A percentile compares a stretch with the other conserved stretches of the same genome.
phyloP scores from a whole-genome alignment of 92 coral and sea anemone species.

The Chrysogorgia sp. region DNA sequence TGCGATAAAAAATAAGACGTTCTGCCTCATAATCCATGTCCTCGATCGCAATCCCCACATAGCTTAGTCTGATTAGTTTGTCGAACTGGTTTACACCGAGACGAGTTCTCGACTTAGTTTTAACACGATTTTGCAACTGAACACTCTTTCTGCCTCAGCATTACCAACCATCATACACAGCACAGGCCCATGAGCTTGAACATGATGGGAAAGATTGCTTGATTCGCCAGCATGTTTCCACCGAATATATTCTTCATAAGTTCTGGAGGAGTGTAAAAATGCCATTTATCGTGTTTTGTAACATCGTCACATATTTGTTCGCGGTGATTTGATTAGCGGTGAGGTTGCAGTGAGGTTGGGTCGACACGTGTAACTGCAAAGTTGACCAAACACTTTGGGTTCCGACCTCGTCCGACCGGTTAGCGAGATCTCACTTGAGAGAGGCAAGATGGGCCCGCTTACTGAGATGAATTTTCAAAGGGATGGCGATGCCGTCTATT shows the following conservation, averaged over 20 bases:
- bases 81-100: conserved; percentile 45
- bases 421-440: no score
- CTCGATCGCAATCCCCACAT: conserved; percentile 43
- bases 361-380: no score
- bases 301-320: no score
- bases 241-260: conserved; percentile 43
- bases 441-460: no score
- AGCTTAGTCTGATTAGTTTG: conserved; percentile 50
- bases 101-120: conserved; percentile 51
- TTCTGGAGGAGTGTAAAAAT: conserved; percentile 43
- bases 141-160: conserved; percentile 49
- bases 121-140: conserved; percentile 46
- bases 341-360: no score
- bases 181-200: conserved; percentile 47
- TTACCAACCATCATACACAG: conserved; percentile 53
- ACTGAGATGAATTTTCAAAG: no score
- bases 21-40: conserved; percentile 51
- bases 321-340: no score
- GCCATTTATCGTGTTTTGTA: no score
- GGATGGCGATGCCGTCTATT: no score
- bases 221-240: conserved; percentile 45
- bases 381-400: no score
- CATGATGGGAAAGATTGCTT: conserved; percentile 47
- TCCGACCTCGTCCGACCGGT: no score
- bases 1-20: conserved; percentile 24